phyloP scores from a whole-genome alignment of 30 jellyfish, hydroid and myxozoan species.

The Hydractinia symbiolongicarpus region DNA sequence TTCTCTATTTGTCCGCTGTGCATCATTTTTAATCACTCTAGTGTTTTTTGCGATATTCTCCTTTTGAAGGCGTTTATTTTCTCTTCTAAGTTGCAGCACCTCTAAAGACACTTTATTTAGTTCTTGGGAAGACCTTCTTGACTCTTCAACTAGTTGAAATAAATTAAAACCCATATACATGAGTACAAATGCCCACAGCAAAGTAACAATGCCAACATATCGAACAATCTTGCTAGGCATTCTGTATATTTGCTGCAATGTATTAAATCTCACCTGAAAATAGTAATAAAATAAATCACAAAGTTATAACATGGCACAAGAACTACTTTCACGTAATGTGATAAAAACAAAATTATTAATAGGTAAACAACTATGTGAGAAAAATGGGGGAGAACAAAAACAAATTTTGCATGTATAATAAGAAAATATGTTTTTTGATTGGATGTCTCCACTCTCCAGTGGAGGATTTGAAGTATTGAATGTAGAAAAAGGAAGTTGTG shows the following conservation, averaged over 20 bases:
- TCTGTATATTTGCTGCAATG: background rate
- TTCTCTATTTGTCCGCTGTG: background rate
- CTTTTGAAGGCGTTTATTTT: constrained; percentile 44
- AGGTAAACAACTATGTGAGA: background rate
- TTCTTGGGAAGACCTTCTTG: constrained; percentile 55
- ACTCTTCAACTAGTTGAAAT: constrained; percentile 79
- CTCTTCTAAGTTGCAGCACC: constrained; percentile 48
- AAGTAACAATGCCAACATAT: constrained; percentile 40
- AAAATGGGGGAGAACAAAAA: background rate
- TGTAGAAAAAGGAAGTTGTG: too few relatives aligned
- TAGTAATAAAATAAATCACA: background rate
- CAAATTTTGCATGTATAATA: background rate
- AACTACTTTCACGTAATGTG: background rate
- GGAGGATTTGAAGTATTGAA: too few relatives aligned
- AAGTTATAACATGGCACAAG: too few relatives aligned
- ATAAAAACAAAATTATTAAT: background rate
- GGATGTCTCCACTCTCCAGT: too few relatives aligned
- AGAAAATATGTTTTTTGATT: background rate
- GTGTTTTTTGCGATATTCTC: constrained; percentile 20
- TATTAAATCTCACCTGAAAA: background rate
- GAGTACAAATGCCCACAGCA: constrained; percentile 64
- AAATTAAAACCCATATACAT: constrained; percentile 79
- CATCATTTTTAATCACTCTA: background rate
- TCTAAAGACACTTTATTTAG: constrained; percentile 36
- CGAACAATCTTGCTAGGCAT: constrained; percentile 54